Conservation (phyloP, 2,797 vertebrate species). For the Craterocephalus amniculus region DNA sequence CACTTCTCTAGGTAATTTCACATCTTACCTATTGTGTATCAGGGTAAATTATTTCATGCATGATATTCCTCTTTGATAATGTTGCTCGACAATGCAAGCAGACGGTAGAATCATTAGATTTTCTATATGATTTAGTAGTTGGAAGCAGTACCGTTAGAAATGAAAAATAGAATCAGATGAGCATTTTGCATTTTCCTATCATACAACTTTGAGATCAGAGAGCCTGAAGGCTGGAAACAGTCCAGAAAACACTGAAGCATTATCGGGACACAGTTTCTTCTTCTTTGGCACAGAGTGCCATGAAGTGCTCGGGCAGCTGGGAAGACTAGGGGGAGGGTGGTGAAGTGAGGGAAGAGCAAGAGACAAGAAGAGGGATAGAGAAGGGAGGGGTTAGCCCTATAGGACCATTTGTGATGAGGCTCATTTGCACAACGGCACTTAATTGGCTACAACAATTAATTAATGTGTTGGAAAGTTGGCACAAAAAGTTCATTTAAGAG, state of each 20-base stretch:
- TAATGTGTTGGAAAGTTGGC: slow-evolving; percentile 99
- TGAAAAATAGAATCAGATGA: slow-evolving; percentile 52
- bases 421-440: slow-evolving; percentile 99
- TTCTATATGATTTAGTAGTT: slow-evolving; percentile 42
- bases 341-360: slow-evolving; percentile 63
- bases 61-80: slow-evolving; percentile 33
- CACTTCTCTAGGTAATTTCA: slow-evolving; percentile 62
- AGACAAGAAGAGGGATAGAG: slow-evolving; percentile 65
- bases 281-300: slow-evolving; percentile 76
- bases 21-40: slow-evolving; percentile 64
- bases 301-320: slow-evolving; percentile 81
- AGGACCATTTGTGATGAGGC: slow-evolving; percentile 88
- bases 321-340: slow-evolving; percentile 71
- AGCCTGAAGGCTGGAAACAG: slow-evolving; percentile 67
- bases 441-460: slow-evolving; percentile 99
- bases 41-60: slow-evolving; percentile 57
- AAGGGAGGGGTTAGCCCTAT: slow-evolving; percentile 76
- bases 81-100: slow-evolving; percentile 46
- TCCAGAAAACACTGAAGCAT: slow-evolving; percentile 75
- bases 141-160: slow-evolving; percentile 35
- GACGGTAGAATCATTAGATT: slow-evolving; percentile 44
- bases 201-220: slow-evolving; percentile 69
- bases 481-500: slow-evolving; percentile 91
- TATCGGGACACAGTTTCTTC: slow-evolving; percentile 79
- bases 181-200: slow-evolving; percentile 62